Conservation (phyloP, 2,888 invertebrate species). For the Pristionchus mayeri region DNA sequence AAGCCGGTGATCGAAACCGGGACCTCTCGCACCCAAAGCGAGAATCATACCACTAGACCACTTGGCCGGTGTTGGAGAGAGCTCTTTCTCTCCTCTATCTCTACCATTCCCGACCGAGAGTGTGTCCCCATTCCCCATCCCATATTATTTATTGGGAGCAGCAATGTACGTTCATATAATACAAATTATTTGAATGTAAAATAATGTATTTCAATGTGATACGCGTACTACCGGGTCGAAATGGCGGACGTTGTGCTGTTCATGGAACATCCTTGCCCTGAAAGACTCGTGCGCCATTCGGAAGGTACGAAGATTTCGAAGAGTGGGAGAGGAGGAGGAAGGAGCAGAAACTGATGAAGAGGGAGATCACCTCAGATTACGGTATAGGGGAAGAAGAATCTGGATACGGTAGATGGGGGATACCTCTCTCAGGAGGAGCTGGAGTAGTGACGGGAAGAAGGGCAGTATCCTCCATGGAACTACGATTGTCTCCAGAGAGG, state of each 20-base stretch:
- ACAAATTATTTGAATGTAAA: not conserved
- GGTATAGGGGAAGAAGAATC: not conserved
- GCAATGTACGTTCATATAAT: not conserved
- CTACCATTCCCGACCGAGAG: conserved; percentile 23
- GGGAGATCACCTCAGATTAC: too few species aligned
- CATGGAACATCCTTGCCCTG: conserved; percentile 71
- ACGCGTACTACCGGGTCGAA: conserved; percentile 38
- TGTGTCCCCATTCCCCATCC: not conserved
- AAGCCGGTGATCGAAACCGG: conserved; percentile 72
- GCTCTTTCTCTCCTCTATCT: conserved; percentile 13
- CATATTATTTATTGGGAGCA: not conserved
- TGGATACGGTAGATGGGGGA: too few species aligned
- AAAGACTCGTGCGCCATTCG: conserved; percentile 72
- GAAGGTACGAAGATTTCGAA: conserved; percentile 51
- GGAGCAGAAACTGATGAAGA: not conserved
- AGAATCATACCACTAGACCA: conserved; percentile 74
- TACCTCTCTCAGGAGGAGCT: not conserved
- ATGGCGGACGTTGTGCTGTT: conserved; percentile 54
- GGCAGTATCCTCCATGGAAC: conserved; percentile 22
- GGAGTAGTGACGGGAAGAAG: not conserved
- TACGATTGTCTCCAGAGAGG: not conserved
- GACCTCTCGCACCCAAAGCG: conserved; percentile 75
- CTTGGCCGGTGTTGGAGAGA: conserved; percentile 48
- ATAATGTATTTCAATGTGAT: not conserved
- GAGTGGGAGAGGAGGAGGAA: conserved; percentile 5